Base-by-base conservation (phyloP, 2,888 invertebrate species). In the Pandemis corylana region DNA sequence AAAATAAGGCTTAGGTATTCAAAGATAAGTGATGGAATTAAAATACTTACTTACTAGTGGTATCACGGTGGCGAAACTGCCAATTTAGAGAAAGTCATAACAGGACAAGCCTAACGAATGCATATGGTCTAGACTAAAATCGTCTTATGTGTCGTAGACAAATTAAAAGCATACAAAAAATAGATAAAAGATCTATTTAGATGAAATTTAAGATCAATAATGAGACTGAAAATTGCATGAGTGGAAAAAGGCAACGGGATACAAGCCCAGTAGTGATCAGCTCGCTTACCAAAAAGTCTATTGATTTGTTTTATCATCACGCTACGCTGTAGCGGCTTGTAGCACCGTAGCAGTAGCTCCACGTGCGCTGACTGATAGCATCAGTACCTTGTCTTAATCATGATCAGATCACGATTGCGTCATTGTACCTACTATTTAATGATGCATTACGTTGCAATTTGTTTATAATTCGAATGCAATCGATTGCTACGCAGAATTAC, bases 351-450 rank as follows among this genome's bases (percentile, higher is more conserved):
- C 65, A 1, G 65, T 49, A 49, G 49, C 65, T 13, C 12, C 49
- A 36, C 13, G 28, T 51, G n/a, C 46, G 28, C 28, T 28, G 10
- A 28, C 13, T 41, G 62, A 62, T 62, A 62, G 1, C 62, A 62
- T 41, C 72, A 51, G 41, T 62, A 42, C 42, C 62, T 61, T 67
- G 61, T 51, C 66, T 72, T 61, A 68, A 61, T 62, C 20, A 66
- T 62, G 15, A 68, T 49, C 46, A 7, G 61, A 42, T 61, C 20
- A 28, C 12, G 71, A 68, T 71, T 72, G 72, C 69, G 67, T 72
- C 62, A 67, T 62, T 66, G 20, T 59, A 49, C n/a, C n/a, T n/a
- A n/a, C 49, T 65, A 12, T 66, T 56, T 72, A 72, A 66, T 71
- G 56, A 59, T 65, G 59, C 65, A 65, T 71, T 71, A 66, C 59